Evolutionary conservation across 2,797 vertebrate species (phyloP).

Genomic region (Clamator glandarius): DNA sequence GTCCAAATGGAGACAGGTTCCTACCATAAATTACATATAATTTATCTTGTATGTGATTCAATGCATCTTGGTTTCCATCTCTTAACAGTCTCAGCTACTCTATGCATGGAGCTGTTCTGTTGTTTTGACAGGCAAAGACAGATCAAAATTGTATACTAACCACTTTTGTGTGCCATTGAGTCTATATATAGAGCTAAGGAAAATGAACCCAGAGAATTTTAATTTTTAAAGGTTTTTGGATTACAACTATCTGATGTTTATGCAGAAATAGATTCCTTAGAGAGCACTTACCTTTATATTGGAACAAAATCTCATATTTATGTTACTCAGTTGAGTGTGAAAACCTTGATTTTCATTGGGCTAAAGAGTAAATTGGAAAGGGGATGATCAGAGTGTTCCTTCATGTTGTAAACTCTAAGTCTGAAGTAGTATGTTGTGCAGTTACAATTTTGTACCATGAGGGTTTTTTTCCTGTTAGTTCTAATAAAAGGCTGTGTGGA

Average conservation of each 20-base stretch:
- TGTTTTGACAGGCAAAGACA: constrained; percentile 16
- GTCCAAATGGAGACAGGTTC: constrained; percentile 42
- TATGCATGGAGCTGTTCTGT: not conserved
- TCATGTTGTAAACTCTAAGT: not conserved
- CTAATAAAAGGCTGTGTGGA: not conserved
- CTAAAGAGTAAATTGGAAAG: not conserved
- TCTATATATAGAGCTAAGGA: not conserved
- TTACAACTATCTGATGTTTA: not conserved
- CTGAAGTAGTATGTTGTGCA: not conserved
- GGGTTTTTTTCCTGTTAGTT: not conserved
- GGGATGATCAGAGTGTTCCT: not conserved
- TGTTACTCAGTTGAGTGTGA: not conserved
- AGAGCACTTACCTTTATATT: not conserved
- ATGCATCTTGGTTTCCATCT: not conserved
- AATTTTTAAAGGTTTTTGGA: not conserved
- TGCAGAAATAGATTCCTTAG: not conserved
- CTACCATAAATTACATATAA: not conserved
- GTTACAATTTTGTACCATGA: not conserved
- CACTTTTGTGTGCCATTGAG: not conserved
- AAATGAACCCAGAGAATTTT: not conserved
- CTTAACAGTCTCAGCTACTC: not conserved
- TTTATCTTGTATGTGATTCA: constrained; percentile 4
- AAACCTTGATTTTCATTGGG: not conserved
- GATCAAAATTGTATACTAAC: not conserved
- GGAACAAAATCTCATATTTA: not conserved